A percentile compares a stretch with the other conserved stretches of the same genome.
Evolutionary conservation across 2,797 vertebrate genomes (phyloP).

Genomic region (Chromobotia macracanthus): DNA sequence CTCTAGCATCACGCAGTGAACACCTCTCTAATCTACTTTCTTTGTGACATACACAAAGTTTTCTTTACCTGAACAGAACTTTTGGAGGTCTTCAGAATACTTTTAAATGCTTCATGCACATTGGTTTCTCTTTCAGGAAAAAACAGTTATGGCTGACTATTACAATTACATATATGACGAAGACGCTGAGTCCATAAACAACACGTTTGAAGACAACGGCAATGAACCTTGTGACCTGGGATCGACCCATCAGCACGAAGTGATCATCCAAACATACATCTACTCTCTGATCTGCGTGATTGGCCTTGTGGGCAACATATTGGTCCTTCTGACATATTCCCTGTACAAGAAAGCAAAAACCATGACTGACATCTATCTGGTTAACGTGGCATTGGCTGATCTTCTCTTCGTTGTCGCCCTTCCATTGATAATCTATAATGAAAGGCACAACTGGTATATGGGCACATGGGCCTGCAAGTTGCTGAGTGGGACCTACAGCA

Average conservation of each 20-base stretch:
- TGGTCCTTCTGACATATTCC: constrained; percentile 87
- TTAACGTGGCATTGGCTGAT: constrained; percentile 88
- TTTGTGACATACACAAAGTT: neutral
- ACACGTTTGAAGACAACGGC: neutral
- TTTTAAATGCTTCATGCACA: neutral
- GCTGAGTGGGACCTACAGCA: constrained; percentile 79
- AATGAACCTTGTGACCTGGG: constrained; percentile 49
- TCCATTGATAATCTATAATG: constrained; percentile 84
- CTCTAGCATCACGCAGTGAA: neutral
- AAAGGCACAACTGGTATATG: constrained; percentile 82
- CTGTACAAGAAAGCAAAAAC: constrained; percentile 87
- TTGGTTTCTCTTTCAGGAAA: constrained; percentile 20
- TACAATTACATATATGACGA: rapidly evolving
- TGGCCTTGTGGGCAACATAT: constrained; percentile 85
- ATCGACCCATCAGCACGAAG: constrained; percentile 16
- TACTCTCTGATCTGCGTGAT: constrained; percentile 82
- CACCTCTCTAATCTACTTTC: neutral
- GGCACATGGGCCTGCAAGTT: constrained; percentile 79
- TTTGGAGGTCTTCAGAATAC: neutral
- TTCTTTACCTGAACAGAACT: neutral
- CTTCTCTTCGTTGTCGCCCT: constrained; percentile 86
- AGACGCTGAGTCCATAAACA: no score
- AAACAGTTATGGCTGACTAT: neutral
- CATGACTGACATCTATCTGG: constrained; percentile 90
- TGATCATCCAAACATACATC: constrained; percentile 63